phyloP scores from a whole-genome alignment of 2,888 invertebrate species.

The Melinaea menophilus region DNA sequence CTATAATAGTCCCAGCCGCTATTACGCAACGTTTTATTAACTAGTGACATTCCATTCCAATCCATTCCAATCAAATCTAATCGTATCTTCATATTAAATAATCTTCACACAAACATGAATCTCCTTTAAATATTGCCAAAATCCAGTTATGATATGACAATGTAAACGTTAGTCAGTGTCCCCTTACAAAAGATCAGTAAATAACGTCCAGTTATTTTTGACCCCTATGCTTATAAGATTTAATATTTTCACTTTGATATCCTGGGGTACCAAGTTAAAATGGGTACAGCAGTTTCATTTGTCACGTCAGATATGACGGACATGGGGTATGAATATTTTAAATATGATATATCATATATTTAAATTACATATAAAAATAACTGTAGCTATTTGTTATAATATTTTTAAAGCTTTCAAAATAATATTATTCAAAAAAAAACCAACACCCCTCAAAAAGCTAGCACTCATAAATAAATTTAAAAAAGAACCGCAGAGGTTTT shows the following conservation, averaged over 20 bases:
- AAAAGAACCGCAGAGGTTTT: slow-evolving; percentile 54
- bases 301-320: slow-evolving; percentile 75
- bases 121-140: slow-evolving; percentile 11
- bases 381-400: background rate
- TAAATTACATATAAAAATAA: too few relatives aligned
- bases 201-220: slow-evolving; percentile 39
- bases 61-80: too few relatives aligned
- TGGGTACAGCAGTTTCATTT: slow-evolving; percentile 58
- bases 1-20: slow-evolving; percentile 35
- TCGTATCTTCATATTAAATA: too few relatives aligned
- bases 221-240: slow-evolving; percentile 28
- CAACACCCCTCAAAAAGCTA: slow-evolving; percentile 38
- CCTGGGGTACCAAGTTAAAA: slow-evolving; percentile 32
- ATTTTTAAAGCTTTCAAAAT: slow-evolving; percentile 38
- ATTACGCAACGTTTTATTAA: slow-evolving; percentile 21
- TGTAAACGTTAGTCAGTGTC: slow-evolving; percentile 51
- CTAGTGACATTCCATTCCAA: slow-evolving; percentile 18
- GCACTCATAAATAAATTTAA: slow-evolving; percentile 64
- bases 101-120: background rate
- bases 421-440: slow-evolving; percentile 34
- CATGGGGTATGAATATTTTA: slow-evolving; percentile 69
- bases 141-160: slow-evolving; percentile 17
- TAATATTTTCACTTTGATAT: slow-evolving; percentile 16
- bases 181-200: slow-evolving; percentile 55
- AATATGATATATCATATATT: background rate